phyloP scores from a whole-genome alignment of 2,888 invertebrate species.

The Drymonia ruficornis region DNA sequence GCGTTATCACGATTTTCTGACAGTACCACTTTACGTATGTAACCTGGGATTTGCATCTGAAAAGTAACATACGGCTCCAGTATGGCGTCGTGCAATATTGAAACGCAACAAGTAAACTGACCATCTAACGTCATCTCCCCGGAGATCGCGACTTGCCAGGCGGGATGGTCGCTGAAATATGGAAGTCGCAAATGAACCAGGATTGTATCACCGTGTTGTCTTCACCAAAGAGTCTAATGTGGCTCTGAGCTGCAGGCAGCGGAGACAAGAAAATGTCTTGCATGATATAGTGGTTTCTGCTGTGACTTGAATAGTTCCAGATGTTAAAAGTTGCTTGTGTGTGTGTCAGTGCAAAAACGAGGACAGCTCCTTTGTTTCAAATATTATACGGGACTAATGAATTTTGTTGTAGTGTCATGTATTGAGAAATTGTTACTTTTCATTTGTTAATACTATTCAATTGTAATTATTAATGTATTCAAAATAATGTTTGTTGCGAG shows the following conservation, averaged over 20 bases:
- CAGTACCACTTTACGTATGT: constrained; percentile 9
- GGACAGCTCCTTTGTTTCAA: constrained; percentile 12
- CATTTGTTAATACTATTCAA: constrained; percentile 8
- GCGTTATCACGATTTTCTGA: constrained; percentile 18
- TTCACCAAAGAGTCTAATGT: constrained; percentile 21
- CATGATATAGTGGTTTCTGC: constrained; percentile 28
- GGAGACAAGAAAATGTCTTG: constrained; percentile 27
- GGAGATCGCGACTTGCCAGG: constrained; percentile 23
- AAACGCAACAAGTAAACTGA: constrained; percentile 16
- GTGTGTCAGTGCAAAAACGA: constrained; percentile 41
- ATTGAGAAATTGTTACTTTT: constrained; percentile 1
- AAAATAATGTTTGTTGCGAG: constrained; percentile 20
- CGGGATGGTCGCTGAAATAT: constrained; percentile 22
- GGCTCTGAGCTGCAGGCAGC: constrained; percentile 25
- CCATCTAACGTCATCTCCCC: constrained; percentile 23
- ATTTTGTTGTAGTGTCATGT: constrained; percentile 6
- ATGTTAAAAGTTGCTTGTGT: constrained; percentile 43
- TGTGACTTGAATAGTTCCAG: constrained; percentile 27
- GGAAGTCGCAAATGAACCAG: constrained; percentile 23
- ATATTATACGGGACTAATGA: constrained; percentile 15
- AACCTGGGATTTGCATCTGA: constrained; percentile 19
- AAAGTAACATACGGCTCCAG: constrained; percentile 14
- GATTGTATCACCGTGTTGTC: constrained; percentile 24
- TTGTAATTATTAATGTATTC: constrained; percentile 11
- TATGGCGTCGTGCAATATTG: constrained; percentile 23